Evolutionary conservation across 1,140 invertebrate species (phyloP), one percentile per base, ranked within the genome.

Genomic region (Zaprionus africanus): DNA sequence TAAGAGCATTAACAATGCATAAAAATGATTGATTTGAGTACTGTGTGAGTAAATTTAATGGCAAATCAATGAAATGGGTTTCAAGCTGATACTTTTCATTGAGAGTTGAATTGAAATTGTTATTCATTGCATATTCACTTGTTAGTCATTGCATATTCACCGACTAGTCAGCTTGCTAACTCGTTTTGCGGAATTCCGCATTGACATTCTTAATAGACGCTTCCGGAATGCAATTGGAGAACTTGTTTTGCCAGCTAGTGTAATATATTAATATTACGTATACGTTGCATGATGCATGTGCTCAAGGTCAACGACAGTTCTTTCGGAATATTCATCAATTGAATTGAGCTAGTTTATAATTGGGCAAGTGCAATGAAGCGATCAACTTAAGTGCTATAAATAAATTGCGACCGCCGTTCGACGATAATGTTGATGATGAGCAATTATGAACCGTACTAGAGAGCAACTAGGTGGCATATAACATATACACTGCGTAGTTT

Each of bases 321-420:
- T 68, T 56, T 56, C 74, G 77, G 79, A 79, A 71, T 74, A 87
- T 49, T 64, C 38, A 58, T 49, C 54, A 51, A 74, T 86, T 86
- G 72, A 86, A 84, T 77, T 43, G 41, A 80, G 64, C 57, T 77
- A 54, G 61, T 79, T 87, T 81, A 59, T 82, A 87, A 87, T 87
- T 86, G 76, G 76, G 53, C 70, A 71, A 79, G 79, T 87, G 72
- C 79, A 83, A 80, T 86, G 72, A 82, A 79, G 72, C 73, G 76
- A 26, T 82, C 62, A 72, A 78, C 63, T 67, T 53, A 76, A 64
- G 62, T 71, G 79, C 82, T 76, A 84, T 59, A 84, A 78, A 81
- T 78, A 85, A 82, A 82, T 64, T 82, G 71, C 67, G 66, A 60
- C 49, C 54, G 75, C 54, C 62, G 31, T 34, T 34, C 36, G 80